Evolutionary conservation across 92 coral and sea anemone species (phyloP), one percentile per base, ranked within the genome.

Genomic region (Parazoanthus swiftii): DNA sequence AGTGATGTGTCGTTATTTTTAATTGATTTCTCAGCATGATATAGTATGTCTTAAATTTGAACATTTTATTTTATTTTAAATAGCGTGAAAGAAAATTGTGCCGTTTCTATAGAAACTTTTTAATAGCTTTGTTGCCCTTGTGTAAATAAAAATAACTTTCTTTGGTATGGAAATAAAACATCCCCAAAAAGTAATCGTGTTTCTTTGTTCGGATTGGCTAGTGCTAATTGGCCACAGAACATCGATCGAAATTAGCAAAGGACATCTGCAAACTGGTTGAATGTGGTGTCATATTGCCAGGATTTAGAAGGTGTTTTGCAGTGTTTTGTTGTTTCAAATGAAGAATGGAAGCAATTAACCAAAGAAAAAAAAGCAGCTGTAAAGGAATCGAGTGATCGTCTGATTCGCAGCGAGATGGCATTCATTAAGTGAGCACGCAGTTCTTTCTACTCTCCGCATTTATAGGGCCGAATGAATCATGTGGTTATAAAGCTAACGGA

Each of bases 21-120:
- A 39, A 39, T 39, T 39, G 2, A 39, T 39, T 39, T 39, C 42
- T 39, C 42, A 39, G 42, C 33, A 29, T 29, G 33, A 0, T 29
- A 29, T 29, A 29, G 33, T 29, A 0, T 39, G 42, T 4, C 42
- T 39, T 39, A 39, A 39, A 39, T 38, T 38, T 38, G 10, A 46
- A 46, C 8, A 46, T 46, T 5, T n/a, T n/a, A n/a, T n/a, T 44
- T 44, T 5, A 44, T 48, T 46, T 5, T 2, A 46, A 48, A 48
- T 48, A 39, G 7, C 51, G 8, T 48, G 51, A 48, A 50, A 80
- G 13, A n/a, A 80, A 54, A 80, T 35, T 20, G 23, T 83, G 50
- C 39, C 20, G 87, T 84, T 84, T 43, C 87, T 79, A 84, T 84
- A 48, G 87, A 26, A 46, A 84, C 87, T 38, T 38, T 3, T 38